A percentile compares a stretch with the other conserved stretches of the same genome.
phyloP scores from a whole-genome alignment of 2,113 vertebrate genomes.

The Oncorhynchus gorbuscha region DNA sequence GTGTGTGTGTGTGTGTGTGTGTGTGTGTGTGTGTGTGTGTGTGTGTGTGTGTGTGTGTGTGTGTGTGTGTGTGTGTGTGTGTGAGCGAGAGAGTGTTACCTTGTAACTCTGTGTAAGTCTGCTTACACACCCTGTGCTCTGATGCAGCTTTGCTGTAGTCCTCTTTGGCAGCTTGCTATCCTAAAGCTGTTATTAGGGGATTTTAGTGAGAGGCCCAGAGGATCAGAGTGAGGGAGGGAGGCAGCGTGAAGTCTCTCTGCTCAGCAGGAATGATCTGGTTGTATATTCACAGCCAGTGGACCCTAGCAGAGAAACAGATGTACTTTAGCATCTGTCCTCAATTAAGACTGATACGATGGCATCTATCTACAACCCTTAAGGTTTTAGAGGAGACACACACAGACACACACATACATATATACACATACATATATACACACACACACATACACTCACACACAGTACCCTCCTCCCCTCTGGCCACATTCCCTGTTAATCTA shows the following conservation, averaged over 20 bases:
- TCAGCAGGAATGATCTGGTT: conserved; percentile 8
- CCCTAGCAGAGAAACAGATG: conserved; percentile 11
- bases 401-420: neutral
- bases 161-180: conserved; percentile 36
- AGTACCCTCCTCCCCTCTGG: neutral
- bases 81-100: neutral
- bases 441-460: too few relatives aligned
- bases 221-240: conserved; percentile 11
- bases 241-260: neutral
- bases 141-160: conserved; percentile 28
- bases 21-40: too few relatives aligned
- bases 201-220: neutral
- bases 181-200: conserved; percentile 2
- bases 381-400: neutral
- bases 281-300: neutral
- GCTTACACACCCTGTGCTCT: conserved; percentile 17
- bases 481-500: neutral
- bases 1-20: neutral
- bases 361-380: neutral
- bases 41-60: too few relatives aligned
- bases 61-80: too few relatives aligned
- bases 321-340: conserved; percentile 33
- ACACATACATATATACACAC: neutral
- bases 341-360: conserved; percentile 8
- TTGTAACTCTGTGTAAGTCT: neutral